phyloP scores from a whole-genome alignment of 2,888 invertebrate genomes.

The Mesochorus sp. region DNA sequence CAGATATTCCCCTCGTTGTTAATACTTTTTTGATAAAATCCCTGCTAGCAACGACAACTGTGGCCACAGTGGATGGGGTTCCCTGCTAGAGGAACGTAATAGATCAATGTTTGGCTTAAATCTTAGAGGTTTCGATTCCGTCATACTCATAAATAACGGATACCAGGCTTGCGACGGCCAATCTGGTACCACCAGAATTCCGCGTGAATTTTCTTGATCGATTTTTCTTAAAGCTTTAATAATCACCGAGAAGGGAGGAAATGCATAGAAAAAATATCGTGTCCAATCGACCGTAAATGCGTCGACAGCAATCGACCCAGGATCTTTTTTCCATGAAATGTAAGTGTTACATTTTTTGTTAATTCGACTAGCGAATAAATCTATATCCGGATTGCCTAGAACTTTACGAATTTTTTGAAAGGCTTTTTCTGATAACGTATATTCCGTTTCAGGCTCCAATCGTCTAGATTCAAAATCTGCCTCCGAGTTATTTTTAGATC shows the following conservation, averaged over 20 bases:
- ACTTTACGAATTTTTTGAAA: neutral
- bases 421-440: neutral
- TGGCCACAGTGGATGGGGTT: slow-evolving; percentile 18
- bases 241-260: slow-evolving; percentile 52
- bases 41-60: slow-evolving; percentile 11
- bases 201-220: slow-evolving; percentile 3
- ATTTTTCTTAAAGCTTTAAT: slow-evolving; percentile 23
- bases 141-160: slow-evolving; percentile 3
- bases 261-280: slow-evolving; percentile 48
- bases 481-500: neutral
- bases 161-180: slow-evolving; percentile 6
- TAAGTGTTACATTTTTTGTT: slow-evolving; percentile 51
- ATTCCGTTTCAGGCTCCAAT: neutral
- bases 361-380: slow-evolving; percentile 44
- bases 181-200: slow-evolving; percentile 1
- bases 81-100: neutral
- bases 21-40: slow-evolving; percentile 15
- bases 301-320: slow-evolving; percentile 45
- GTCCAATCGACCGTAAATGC: slow-evolving; percentile 59
- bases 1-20: slow-evolving; percentile 7
- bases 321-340: slow-evolving; percentile 56
- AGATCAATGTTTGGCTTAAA: slow-evolving; percentile 13
- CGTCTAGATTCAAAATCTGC: slow-evolving; percentile 10
- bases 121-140: slow-evolving; percentile 4
- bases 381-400: slow-evolving; percentile 36